Evolutionary conservation across 2,113 vertebrate genomes (phyloP).

Genomic region (Hypocryptadius cinnamomeus): DNA sequence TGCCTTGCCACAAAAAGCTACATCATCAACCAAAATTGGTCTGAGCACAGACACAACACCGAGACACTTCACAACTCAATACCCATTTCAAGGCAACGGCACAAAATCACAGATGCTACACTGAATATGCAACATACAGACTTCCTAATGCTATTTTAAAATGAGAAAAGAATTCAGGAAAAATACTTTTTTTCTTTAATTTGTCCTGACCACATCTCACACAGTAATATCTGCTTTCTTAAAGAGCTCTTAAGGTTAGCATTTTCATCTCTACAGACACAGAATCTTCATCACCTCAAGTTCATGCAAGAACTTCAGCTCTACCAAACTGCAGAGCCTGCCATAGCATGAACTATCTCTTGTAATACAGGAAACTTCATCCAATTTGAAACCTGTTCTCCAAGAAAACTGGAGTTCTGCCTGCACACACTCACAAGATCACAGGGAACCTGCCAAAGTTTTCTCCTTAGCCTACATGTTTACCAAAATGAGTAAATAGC

Average conservation of each 20-base stretch:
- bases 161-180: background rate
- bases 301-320: background rate
- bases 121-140: background rate
- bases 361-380: background rate
- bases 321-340: background rate
- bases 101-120: background rate
- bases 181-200: background rate
- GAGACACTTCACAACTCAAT: background rate
- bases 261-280: background rate
- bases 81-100: background rate
- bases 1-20: background rate
- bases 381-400: background rate
- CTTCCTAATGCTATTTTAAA: background rate
- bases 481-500: background rate
- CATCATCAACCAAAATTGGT: background rate
- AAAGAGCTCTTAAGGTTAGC: background rate
- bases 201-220: fast-evolving
- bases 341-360: background rate
- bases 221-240: background rate
- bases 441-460: background rate
- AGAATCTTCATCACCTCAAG: background rate
- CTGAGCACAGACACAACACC: background rate
- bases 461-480: background rate
- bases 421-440: background rate
- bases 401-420: background rate